Conservation (phyloP, 2,113 vertebrate genomes). For the Apus apus region DNA sequence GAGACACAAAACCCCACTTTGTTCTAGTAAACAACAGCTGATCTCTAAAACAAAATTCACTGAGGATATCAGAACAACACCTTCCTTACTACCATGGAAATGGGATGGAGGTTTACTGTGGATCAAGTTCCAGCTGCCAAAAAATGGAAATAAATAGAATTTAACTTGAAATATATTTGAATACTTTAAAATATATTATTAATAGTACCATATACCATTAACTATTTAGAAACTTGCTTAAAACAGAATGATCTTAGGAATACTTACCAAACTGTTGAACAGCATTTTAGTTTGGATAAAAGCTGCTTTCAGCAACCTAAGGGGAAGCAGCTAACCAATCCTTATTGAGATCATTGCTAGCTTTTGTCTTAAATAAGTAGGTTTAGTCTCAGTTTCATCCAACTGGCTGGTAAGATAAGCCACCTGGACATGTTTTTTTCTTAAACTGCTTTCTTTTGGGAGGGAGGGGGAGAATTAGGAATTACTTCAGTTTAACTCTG, state of each 20-base stretch:
- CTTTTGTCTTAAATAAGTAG: constrained; percentile 38
- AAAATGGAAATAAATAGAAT: neutral
- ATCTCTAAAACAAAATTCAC: neutral
- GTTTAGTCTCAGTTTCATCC: constrained; percentile 7
- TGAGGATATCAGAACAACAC: neutral
- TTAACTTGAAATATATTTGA: neutral
- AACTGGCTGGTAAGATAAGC: neutral
- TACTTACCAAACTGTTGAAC: neutral
- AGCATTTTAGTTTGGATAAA: neutral
- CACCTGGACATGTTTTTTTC: neutral
- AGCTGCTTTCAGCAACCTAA: neutral
- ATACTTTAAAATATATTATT: neutral
- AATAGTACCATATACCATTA: neutral
- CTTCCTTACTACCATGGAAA: neutral
- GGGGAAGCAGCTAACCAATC: neutral
- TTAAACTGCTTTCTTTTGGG: neutral
- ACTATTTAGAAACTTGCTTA: neutral
- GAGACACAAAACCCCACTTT: neutral
- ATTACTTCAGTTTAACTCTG: neutral
- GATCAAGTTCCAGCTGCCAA: neutral
- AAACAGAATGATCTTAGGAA: neutral
- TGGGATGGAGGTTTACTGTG: neutral
- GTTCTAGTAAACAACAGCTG: neutral
- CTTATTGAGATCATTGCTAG: neutral
- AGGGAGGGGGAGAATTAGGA: neutral